Evolutionary conservation across 1,140 invertebrate genomes (phyloP).

Genomic region (Aplysia californica): DNA sequence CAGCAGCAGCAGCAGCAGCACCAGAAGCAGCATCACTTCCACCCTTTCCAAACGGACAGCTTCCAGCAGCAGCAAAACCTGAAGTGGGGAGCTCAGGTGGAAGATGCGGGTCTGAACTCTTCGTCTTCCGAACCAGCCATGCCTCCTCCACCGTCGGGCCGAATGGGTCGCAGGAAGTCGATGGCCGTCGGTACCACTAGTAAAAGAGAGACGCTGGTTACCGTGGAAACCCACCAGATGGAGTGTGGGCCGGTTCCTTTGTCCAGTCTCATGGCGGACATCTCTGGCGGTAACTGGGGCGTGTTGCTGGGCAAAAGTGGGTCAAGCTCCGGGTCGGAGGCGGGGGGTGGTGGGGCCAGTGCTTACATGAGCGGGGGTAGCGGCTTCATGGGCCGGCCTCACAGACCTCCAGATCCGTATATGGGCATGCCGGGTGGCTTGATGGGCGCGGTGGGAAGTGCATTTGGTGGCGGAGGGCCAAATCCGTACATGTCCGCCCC

Average conservation of each 20-base stretch:
- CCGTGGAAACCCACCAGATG: conserved; percentile 8
- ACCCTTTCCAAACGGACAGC: neutral
- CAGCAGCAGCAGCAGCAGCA: neutral
- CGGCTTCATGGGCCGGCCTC: too few relatives aligned
- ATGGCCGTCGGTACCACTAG: neutral
- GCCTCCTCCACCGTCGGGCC: too few relatives aligned
- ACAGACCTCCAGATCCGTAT: too few relatives aligned
- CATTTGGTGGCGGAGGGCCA: too few relatives aligned
- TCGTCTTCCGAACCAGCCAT: neutral
- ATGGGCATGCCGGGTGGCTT: too few relatives aligned
- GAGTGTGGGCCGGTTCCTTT: neutral
- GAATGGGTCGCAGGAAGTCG: neutral
- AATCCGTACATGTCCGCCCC: too few relatives aligned
- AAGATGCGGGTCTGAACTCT: too few relatives aligned
- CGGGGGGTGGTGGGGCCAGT: conserved; percentile 1
- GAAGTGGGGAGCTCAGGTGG: neutral
- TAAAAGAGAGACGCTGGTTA: neutral
- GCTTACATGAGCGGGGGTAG: conserved; percentile 10
- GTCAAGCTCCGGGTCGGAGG: conserved; percentile 20
- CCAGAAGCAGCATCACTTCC: neutral
- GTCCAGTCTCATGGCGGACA: conserved; percentile 23
- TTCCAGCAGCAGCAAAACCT: too few relatives aligned
- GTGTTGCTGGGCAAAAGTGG: conserved; percentile 24
- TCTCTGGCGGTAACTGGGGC: conserved; percentile 25
- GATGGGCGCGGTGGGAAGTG: too few relatives aligned